Conservation (phyloP, 2,888 invertebrate species). For the Iphiclides podalirius region DNA sequence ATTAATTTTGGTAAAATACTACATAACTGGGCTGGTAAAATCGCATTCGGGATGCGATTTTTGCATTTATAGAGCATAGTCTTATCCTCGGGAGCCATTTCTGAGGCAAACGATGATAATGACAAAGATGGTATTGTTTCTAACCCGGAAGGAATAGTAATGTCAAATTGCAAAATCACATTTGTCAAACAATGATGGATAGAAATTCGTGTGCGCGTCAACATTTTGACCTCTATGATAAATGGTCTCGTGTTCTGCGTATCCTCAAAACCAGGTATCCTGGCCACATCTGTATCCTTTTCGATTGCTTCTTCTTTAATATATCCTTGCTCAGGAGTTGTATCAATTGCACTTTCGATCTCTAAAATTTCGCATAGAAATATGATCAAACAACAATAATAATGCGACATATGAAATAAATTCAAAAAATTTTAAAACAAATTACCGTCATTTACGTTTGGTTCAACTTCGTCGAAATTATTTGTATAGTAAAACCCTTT, state of each 20-base stretch:
- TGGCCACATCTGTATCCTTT: conserved; percentile 8
- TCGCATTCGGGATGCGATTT: conserved; percentile 53
- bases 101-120: conserved; percentile 39
- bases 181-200: conserved; percentile 59
- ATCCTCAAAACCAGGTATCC: conserved; percentile 55
- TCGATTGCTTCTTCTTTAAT: background rate
- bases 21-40: conserved; percentile 65
- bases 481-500: conserved; percentile 57
- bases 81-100: conserved; percentile 40
- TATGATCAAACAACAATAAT: no score
- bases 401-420: background rate
- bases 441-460: background rate
- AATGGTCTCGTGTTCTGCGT: conserved; percentile 34
- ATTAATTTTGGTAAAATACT: conserved; percentile 59
- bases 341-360: conserved; percentile 45
- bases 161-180: conserved; percentile 58
- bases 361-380: no score
- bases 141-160: conserved; percentile 40
- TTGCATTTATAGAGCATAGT: conserved; percentile 57
- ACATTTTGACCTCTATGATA: conserved; percentile 45
- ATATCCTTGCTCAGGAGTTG: conserved; percentile 21
- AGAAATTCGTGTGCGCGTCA: conserved; percentile 50
- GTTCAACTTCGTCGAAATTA: background rate
- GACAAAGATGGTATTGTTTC: conserved; percentile 29
- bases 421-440: background rate